Conservation (phyloP, 2,113 vertebrate genomes). For the Equus przewalskii region DNA sequence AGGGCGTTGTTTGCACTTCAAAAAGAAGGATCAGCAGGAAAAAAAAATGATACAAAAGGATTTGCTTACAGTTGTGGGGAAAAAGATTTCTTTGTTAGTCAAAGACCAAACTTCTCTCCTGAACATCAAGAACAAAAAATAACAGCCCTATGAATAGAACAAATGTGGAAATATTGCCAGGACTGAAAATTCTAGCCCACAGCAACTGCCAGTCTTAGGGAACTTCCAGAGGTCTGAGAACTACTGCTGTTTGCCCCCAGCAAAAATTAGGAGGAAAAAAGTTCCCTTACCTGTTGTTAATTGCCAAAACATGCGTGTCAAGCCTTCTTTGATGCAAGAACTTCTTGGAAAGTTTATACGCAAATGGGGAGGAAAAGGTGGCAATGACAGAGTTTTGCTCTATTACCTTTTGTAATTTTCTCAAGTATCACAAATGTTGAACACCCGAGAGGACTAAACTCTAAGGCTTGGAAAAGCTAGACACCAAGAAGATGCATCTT, state of each 20-base stretch:
- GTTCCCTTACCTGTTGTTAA: not conserved
- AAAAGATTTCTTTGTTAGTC: not conserved
- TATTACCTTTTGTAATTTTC: not conserved
- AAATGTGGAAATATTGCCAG: constrained; percentile 6
- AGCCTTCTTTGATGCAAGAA: not conserved
- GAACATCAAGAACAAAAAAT: constrained; percentile 46
- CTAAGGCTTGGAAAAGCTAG: not conserved
- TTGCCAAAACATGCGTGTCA: not conserved
- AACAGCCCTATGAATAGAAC: constrained; percentile 40
- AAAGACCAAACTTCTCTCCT: not conserved
- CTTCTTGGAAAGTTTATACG: constrained; percentile 24
- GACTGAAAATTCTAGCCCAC: constrained; percentile 55
- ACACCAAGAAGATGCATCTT: not conserved
- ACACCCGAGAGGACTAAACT: constrained; percentile 31
- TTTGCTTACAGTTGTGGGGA: not conserved
- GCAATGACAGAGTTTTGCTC: not conserved
- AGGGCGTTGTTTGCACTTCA: not conserved
- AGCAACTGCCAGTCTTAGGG: not conserved
- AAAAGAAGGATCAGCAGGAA: not conserved
- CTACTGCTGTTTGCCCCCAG: not conserved
- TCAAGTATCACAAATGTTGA: not conserved
- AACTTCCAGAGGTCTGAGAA: constrained; percentile 22
- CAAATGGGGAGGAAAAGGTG: not conserved
- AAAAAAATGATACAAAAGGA: constrained; percentile 41
- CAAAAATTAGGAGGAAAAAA: constrained; percentile 46